Conservation (phyloP, 1,140 invertebrate genomes). For the Aphaenogaster ashmeadi region DNA sequence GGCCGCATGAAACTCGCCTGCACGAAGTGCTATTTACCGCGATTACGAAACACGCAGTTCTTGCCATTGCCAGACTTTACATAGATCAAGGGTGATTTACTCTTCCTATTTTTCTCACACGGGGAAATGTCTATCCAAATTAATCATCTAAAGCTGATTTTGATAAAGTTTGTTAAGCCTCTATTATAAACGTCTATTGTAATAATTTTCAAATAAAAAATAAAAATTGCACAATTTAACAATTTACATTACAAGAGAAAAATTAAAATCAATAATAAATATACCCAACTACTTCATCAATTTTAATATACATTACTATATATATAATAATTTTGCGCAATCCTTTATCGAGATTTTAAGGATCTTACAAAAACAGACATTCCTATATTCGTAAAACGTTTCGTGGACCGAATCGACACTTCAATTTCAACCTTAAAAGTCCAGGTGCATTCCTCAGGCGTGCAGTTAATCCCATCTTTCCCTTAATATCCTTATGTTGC, state of each 20-base stretch:
- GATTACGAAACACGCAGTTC: slow-evolving; percentile 60
- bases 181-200: not conserved
- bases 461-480: slow-evolving; percentile 69
- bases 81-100: not conserved
- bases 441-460: slow-evolving; percentile 49
- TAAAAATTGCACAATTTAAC: not conserved
- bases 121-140: not conserved
- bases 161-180: not conserved
- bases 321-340: not conserved
- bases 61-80: slow-evolving; percentile 11
- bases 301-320: not conserved
- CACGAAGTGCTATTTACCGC: slow-evolving; percentile 33
- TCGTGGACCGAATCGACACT: not conserved
- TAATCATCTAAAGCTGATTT: not conserved
- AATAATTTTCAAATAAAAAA: not conserved
- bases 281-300: not conserved
- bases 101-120: not conserved
- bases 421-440: slow-evolving; percentile 50
- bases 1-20: not conserved
- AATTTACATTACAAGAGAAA: not conserved
- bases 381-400: not conserved
- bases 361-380: not conserved
- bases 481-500: slow-evolving; percentile 74
- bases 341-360: not conserved
- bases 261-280: not conserved